Conservation (phyloP, 53 echinoderm and acorn worm species). For the Zoroaster sp. region DNA sequence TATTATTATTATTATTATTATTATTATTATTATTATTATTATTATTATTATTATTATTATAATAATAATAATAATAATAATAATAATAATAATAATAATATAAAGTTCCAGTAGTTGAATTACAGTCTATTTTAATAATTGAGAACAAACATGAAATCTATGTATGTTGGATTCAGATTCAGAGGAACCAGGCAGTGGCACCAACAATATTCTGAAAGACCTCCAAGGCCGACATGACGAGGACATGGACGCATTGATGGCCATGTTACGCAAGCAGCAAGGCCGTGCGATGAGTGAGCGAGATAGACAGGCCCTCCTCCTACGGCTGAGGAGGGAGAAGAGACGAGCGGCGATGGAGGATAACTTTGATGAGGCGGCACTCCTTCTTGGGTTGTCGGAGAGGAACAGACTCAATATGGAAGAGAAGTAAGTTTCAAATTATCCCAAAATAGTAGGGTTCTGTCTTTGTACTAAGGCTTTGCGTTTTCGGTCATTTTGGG, state of each 20-base stretch:
- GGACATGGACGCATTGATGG: slow-evolving; percentile 82
- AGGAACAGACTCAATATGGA: slow-evolving; percentile 85
- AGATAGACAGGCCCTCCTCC: slow-evolving; percentile 77
- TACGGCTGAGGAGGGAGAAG: slow-evolving; percentile 76
- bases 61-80: too few relatives aligned
- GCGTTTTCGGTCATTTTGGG: too few relatives aligned
- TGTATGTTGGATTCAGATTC: background rate
- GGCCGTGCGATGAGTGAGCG: slow-evolving; percentile 67
- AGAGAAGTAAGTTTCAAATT: slow-evolving; percentile 66
- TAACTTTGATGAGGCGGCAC: slow-evolving; percentile 85
- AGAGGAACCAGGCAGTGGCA: background rate
- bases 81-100: too few relatives aligned
- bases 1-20: too few relatives aligned
- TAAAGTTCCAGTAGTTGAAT: too few relatives aligned
- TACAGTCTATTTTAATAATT: too few relatives aligned
- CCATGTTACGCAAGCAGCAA: slow-evolving; percentile 64
- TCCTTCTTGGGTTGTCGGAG: slow-evolving; percentile 87
- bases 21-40: too few relatives aligned
- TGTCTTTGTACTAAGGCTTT: background rate
- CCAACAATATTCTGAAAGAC: slow-evolving; percentile 76
- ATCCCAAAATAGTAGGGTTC: too few relatives aligned
- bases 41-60: too few relatives aligned
- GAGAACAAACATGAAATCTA: too few relatives aligned
- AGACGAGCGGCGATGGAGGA: slow-evolving; percentile 73
- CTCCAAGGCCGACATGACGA: slow-evolving; percentile 83